Evolutionary conservation across 2,888 invertebrate species (phyloP), one percentile per base, ranked within the genome.

Genomic region (Conchocele bisecta): DNA sequence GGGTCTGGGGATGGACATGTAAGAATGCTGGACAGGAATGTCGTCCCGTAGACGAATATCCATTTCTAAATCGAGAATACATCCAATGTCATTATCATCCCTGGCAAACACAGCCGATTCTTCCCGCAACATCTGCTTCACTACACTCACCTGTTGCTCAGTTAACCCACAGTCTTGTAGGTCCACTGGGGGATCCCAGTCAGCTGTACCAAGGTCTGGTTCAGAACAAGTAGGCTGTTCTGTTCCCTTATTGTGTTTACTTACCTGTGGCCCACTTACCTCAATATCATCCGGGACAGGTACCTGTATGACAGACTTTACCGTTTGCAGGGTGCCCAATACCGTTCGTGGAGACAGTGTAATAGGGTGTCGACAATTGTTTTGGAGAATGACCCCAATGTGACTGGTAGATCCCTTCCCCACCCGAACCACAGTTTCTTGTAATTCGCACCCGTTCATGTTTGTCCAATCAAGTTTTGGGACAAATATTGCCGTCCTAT

Each of bases 111-210:
- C 63, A 15, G 28, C 42, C 24, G 51, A 56, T 29, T 80, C 67
- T 53, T 78, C 71, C 9, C 50, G 22, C 11, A 80, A 48, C 41
- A 78, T 33, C 37, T 70, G n/a, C 13, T 42, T 59, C 4, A 73
- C 41, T 29, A 51, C 9, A 7, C 22, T 37, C 29, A 66, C 33
- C 56, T 79, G 63, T 5, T 68, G 56, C 22, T 37, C 41, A 1
- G 58, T 37, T 3, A 77, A 46, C 11, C 41, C 42, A 39, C 13
- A 20, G 4, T 22, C 28, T 11, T 61, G 51, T 9, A 78, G 31
- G 17, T 76, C 67, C 15, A 79, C 35, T n/a, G 54, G 63, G n/a
- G 79, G 75, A 26, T 69, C 58, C 67, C 75, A 76, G 20, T n/a
- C n/a, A n/a, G n/a, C n/a, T n/a, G n/a, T n/a, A n/a, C n/a, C n/a